A percentile compares a stretch with the other conserved stretches of the same genome.
Evolutionary conservation across 2,888 invertebrate species (phyloP).

Genomic region (Reticulitermes lucifugus): DNA sequence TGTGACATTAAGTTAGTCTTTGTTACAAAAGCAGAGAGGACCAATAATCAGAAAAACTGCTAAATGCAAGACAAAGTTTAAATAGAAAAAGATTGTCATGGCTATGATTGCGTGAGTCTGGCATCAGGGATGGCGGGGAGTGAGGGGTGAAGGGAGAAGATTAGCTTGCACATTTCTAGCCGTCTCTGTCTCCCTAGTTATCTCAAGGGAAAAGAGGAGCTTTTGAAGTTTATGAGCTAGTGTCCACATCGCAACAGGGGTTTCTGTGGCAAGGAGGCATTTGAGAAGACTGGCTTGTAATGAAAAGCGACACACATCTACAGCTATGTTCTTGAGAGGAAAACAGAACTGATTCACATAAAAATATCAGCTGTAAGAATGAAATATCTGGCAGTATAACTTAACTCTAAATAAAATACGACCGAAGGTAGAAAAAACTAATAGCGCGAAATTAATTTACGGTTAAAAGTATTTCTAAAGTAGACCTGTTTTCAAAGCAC

Average conservation of each 20-base stretch:
- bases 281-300: background rate
- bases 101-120: background rate
- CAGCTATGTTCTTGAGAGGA: background rate
- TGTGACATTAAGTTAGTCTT: background rate
- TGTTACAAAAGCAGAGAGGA: background rate
- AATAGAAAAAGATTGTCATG: background rate
- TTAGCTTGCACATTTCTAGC: constrained; percentile 5
- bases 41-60: background rate
- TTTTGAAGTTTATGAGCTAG: constrained; percentile 1
- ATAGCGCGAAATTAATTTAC: background rate
- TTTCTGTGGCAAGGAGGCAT: background rate
- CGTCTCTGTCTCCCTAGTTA: background rate
- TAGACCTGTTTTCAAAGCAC: too few relatives aligned
- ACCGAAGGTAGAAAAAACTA: background rate
- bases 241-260: background rate
- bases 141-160: background rate
- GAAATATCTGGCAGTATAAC: background rate
- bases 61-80: background rate
- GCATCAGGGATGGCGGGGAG: background rate
- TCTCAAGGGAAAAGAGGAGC: background rate
- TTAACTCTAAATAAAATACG: background rate
- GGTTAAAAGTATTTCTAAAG: background rate
- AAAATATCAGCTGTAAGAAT: background rate
- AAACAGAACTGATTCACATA: background rate
- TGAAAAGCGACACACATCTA: background rate